phyloP scores from a whole-genome alignment of 2,113 vertebrate genomes.

The Toxostoma redivivum region DNA sequence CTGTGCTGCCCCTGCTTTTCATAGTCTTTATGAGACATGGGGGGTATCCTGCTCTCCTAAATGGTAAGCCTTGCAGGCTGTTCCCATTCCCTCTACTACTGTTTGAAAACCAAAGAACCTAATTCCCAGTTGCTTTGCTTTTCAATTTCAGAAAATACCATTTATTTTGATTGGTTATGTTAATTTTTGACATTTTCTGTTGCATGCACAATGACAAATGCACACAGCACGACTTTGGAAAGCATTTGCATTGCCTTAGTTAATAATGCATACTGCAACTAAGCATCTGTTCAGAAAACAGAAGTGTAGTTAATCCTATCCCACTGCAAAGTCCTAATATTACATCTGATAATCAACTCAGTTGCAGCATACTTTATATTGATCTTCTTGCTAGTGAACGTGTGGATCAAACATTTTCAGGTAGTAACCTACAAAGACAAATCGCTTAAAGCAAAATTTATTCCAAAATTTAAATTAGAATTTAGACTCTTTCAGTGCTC shows the following conservation, averaged over 20 bases:
- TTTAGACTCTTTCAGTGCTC: neutral
- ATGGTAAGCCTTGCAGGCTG: neutral
- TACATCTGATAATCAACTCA: neutral
- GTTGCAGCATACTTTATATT: neutral
- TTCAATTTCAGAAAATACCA: neutral
- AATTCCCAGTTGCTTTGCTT: neutral
- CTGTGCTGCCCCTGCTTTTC: neutral
- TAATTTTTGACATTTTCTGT: neutral
- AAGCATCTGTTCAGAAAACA: neutral
- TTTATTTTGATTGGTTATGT: neutral
- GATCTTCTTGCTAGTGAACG: neutral
- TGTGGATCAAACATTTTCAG: neutral
- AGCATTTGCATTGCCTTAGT: neutral
- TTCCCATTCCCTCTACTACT: neutral
- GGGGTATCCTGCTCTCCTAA: neutral
- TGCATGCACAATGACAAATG: neutral
- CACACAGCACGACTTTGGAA: neutral
- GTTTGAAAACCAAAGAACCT: neutral
- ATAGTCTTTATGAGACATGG: neutral
- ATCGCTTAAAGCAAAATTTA: neutral
- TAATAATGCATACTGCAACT: neutral
- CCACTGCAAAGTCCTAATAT: neutral
- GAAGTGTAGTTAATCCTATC: neutral
- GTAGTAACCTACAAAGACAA: neutral
- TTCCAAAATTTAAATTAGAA: neutral